Evolutionary conservation across 2,113 vertebrate species (phyloP).

Genomic region (Epinephelus cyanopodus): DNA sequence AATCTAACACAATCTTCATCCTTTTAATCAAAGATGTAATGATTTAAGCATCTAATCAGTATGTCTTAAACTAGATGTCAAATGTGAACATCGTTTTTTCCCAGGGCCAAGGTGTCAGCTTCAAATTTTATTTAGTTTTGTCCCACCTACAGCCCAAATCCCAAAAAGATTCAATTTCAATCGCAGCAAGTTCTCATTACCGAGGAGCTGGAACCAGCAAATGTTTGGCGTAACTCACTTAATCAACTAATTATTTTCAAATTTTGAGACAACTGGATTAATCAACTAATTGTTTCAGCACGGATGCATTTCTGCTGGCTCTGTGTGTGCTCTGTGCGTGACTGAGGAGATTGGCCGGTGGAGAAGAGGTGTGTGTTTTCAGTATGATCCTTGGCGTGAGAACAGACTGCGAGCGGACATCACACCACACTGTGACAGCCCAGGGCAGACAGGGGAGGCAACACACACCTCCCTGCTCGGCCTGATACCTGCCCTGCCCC

Average conservation of each 20-base stretch:
- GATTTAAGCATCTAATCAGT: not conserved
- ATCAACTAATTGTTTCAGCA: not conserved
- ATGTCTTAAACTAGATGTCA: not conserved
- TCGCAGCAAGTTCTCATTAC: not conserved
- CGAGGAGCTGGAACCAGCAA: not conserved
- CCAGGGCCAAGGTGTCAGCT: not conserved
- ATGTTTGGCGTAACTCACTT: not conserved
- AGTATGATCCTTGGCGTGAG: conserved; percentile 79
- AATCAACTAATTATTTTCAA: not conserved
- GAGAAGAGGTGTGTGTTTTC: conserved; percentile 60
- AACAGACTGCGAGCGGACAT: conserved; percentile 80
- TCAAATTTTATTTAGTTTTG: not conserved
- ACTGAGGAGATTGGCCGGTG: conserved; percentile 34
- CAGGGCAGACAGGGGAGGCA: conserved; percentile 72
- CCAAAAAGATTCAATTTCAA: not conserved
- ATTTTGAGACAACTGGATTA: not conserved
- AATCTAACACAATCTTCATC: not conserved
- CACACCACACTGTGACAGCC: conserved; percentile 80
- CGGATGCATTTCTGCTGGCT: conserved; percentile 26
- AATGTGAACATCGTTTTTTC: not conserved
- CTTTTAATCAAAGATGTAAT: not conserved
- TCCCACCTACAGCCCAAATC: not conserved
- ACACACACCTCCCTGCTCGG: conserved; percentile 55
- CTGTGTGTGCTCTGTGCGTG: conserved; percentile 47
- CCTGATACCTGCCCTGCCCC: conserved; percentile 52